Conservation (phyloP, 2,113 vertebrate species). For the Aptenodytes forsteri region DNA sequence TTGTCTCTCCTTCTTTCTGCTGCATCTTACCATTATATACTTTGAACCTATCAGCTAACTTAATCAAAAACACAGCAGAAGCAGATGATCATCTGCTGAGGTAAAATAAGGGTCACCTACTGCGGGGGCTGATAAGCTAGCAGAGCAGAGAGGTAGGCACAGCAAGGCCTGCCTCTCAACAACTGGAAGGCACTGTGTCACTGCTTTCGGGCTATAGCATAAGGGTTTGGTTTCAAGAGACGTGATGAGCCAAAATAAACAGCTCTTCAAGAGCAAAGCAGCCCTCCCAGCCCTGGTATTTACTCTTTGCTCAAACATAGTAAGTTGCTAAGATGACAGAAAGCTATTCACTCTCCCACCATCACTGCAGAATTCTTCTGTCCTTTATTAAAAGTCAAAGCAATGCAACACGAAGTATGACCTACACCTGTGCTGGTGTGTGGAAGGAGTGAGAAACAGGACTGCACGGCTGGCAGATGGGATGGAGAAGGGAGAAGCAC, state of each 20-base stretch:
- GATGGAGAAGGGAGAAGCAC: neutral
- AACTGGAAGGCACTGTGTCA: neutral
- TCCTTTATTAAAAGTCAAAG: neutral
- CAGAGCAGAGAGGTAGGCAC: neutral
- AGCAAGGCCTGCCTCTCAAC: neutral
- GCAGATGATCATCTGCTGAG: neutral
- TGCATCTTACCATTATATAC: neutral
- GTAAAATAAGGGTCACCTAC: neutral
- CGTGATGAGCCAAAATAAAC: neutral
- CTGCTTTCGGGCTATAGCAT: neutral
- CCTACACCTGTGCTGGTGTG: neutral
- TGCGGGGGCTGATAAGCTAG: neutral
- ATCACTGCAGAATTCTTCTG: neutral
- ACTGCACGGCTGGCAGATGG: neutral
- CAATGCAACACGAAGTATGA: neutral
- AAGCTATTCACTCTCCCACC: neutral
- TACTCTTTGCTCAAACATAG: neutral
- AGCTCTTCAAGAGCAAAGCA: neutral
- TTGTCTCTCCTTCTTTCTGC: neutral
- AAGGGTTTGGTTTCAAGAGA: neutral
- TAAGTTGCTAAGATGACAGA: neutral
- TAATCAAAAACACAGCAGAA: neutral
- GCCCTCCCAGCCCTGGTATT: neutral
- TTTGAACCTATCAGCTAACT: neutral
- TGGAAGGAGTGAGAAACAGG: neutral